Evolutionary conservation across 2,888 invertebrate genomes (phyloP), one percentile per base, ranked within the genome.

Genomic region (Nephrotoma appendiculata): DNA sequence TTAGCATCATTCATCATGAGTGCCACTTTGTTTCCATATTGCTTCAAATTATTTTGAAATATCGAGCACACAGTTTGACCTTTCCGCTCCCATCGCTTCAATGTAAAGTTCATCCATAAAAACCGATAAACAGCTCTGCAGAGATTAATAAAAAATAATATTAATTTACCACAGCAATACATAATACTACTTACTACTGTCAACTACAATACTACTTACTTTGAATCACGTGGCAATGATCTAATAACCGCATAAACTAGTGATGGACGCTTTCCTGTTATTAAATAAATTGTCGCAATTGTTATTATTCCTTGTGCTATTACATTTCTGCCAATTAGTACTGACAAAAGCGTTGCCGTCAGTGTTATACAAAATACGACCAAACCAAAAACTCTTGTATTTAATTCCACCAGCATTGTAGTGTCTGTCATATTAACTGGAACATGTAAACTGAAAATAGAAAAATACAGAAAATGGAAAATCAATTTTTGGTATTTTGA

Each of bases 1-100:
- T 91, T 90, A 86, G 93, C 91, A 84, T 95, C 94, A 83, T 95
- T 95, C 92, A 95, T 95, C 31, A 95, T 90, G 87, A 96, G 95
- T 2, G 95, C 95, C 0, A 94, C 91, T 91, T 96, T 96, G 19
- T 95, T 91, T 0, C 96, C 95, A 88, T 94, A 91, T 88, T 90
- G 91, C 86, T 91, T 90, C 0, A 91, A 93, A 1, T 93, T 90
- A 86, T 93, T 91, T 6, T 91, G 90, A 91, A 95, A 95, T 41
- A 94, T 90, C 86, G 92, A 91, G 0, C 94, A 93, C 5, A 95
- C 93, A 0, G 94, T 94, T 88, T 92, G 92, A 0, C 93, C 92
- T 0, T 90, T 90, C 41, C 90, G 91, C 89, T 94, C 93, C 92
- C 93, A 94, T 86, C 90, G 88, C 89, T 92, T 91, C 87, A 95